phyloP scores from a whole-genome alignment of 2,888 invertebrate species.

The Sympetrum striolatum region DNA sequence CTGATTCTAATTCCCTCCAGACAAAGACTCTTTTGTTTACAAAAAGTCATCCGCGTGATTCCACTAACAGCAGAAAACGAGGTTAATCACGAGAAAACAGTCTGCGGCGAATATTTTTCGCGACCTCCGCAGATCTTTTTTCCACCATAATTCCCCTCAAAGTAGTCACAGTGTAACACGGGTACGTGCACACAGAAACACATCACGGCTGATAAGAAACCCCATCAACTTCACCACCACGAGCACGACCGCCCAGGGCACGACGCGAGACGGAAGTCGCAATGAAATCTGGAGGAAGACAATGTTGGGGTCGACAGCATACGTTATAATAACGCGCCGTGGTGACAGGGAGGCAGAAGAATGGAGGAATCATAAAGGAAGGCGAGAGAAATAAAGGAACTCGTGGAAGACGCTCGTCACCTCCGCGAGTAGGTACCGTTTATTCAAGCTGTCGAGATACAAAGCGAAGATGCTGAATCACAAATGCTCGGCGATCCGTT shows the following conservation, averaged over 20 bases:
- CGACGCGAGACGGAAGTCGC: background rate
- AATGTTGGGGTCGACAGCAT: background rate
- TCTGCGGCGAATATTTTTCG: no score
- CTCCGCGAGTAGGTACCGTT: background rate
- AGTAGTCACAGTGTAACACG: no score
- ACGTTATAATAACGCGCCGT: background rate
- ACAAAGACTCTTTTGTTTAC: no score
- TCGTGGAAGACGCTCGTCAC: background rate
- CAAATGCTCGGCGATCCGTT: background rate
- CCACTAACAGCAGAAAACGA: no score
- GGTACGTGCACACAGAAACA: no score
- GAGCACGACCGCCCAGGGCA: background rate
- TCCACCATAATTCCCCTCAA: no score
- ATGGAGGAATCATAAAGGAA: background rate
- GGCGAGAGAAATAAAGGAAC: background rate
- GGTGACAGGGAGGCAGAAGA: background rate
- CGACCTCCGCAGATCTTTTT: no score
- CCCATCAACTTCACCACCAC: no score
- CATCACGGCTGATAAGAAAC: no score
- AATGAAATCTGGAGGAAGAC: background rate
- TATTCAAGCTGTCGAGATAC: background rate
- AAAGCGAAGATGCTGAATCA: background rate
- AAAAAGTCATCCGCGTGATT: no score
- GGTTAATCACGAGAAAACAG: no score
- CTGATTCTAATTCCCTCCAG: no score